Base-by-base conservation (phyloP, 2,888 invertebrate genomes). In the Drosophila neotestacea region DNA sequence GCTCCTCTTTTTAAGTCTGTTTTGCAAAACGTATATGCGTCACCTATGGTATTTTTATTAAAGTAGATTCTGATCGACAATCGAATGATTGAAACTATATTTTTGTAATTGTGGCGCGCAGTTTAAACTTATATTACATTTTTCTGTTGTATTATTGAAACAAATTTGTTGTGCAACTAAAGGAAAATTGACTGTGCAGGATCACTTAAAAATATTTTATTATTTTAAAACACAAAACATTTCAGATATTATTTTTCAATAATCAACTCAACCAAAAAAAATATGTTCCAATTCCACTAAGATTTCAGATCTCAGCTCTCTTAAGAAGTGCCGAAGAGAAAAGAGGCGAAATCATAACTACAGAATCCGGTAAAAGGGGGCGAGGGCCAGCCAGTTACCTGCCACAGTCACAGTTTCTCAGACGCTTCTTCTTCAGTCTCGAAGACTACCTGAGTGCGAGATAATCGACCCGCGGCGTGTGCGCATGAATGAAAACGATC, bases 361-460 rank as follows among this genome's bases (percentile, higher is more conserved):
- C 62, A 59, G 56, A 73, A 63, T 68, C 48, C 28, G 47, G 30
- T 52, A 62, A 52, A 47, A 47, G 52, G 67, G 55, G 52, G 63
- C 63, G 34, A 73, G 66, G 55, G 55, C 65, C 65, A 59, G 58
- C 22, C 22, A 22, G 68, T 48, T 70, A 54, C 68, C 70, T 71
- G 69, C 38, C 63, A 55, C 32, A 32, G 28, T 27, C 60, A 41
- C 42, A 48, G 52, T 38, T 39, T 41, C 59, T 30, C 28, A 36
- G 54, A 64, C 46, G 67, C 79, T 70, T 79, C 79, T 61, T 79
- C 75, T 73, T 85, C 62, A 77, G 81, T 79, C 71, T 65, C 48
- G 38, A 67, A 50, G 28, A 55, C 51, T 62, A 55, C 61, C 42
- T 63, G 67, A 66, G 39, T 56, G 69, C 36, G 70, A 69, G 50